These are phyloP conservation scores for Lithobates sylvaticus DNA, from an alignment of 2,797 vertebrate species.

Conservation along the genomic window DNA sequence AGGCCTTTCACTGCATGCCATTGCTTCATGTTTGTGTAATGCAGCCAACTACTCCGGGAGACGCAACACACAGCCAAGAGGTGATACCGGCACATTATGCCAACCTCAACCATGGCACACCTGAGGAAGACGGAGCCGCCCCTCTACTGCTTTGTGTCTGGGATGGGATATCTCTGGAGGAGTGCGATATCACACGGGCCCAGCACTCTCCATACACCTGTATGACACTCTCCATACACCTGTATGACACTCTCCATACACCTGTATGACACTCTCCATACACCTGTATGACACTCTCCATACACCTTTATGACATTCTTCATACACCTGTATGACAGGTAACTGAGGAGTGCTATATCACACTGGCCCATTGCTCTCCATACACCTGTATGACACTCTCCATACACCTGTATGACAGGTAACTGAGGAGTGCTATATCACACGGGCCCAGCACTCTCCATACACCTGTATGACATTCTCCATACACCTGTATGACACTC, in stretches of 20 bases:
- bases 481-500: no score
- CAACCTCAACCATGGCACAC: constrained; percentile 1
- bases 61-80: background rate
- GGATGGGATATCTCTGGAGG: no score
- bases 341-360: background rate
- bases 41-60: background rate
- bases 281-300: no score
- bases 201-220: no score
- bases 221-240: no score
- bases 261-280: no score
- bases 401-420: no score
- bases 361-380: background rate
- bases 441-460: background rate
- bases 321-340: no score
- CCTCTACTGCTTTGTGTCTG: constrained; percentile 6
- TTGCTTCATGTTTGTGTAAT: constrained; percentile 45
- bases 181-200: no score
- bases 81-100: no score
- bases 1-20: constrained; percentile 3
- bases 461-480: background rate
- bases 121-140: background rate
- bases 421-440: background rate
- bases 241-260: no score
- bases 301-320: no score
- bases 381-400: background rate